Evolutionary conservation across 2,113 vertebrate genomes (phyloP).

Genomic region (Ceyx margarethae): DNA sequence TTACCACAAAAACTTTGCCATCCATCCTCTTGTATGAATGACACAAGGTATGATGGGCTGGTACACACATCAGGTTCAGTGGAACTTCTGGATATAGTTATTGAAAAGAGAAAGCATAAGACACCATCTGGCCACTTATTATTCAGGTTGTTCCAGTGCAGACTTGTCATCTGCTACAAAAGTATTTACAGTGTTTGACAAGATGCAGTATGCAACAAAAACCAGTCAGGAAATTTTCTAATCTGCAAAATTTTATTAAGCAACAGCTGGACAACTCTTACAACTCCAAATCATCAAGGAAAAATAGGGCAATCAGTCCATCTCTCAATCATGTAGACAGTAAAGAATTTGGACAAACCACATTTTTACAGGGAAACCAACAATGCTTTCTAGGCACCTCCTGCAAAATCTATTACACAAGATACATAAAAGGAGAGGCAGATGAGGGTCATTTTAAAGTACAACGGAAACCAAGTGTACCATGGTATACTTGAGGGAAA

Average conservation of each 20-base stretch:
- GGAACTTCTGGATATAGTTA: background rate
- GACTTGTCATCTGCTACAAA: background rate
- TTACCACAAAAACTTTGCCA: background rate
- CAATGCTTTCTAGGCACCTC: slow-evolving; percentile 73
- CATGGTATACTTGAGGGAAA: slow-evolving; percentile 1
- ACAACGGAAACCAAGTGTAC: slow-evolving; percentile 39
- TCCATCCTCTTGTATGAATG: background rate
- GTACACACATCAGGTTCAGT: background rate
- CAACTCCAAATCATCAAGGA: slow-evolving; percentile 81
- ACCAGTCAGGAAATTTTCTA: slow-evolving; percentile 51
- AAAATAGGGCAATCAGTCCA: slow-evolving; percentile 74
- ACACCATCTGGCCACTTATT: background rate
- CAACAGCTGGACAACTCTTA: slow-evolving; percentile 84
- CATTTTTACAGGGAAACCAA: slow-evolving; percentile 73
- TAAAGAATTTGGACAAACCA: slow-evolving; percentile 79
- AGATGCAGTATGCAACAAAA: slow-evolving; percentile 42
- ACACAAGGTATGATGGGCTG: background rate
- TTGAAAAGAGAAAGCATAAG: background rate
- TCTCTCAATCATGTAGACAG: slow-evolving; percentile 77
- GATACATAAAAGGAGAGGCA: slow-evolving; percentile 68
- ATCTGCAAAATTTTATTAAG: slow-evolving; percentile 87
- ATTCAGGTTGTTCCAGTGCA: background rate
- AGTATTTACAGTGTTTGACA: slow-evolving; percentile 52
- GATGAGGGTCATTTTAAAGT: slow-evolving; percentile 29
- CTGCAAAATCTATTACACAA: slow-evolving; percentile 70